Evolutionary conservation across 2,888 invertebrate genomes (phyloP), one percentile per base, ranked within the genome.

Genomic region (Cantharis lateralis): DNA sequence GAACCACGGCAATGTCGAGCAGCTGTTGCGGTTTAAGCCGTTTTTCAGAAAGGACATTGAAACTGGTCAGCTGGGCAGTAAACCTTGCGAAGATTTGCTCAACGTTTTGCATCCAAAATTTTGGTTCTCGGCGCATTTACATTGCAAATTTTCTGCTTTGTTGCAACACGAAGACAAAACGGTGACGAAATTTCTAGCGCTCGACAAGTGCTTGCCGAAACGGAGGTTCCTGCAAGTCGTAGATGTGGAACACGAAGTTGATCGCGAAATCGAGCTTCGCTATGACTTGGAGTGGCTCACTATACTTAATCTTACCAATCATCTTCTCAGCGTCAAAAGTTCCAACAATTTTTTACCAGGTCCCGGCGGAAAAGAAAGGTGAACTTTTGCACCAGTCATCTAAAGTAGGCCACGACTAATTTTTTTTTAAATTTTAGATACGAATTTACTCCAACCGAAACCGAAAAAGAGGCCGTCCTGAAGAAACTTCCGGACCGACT

Each of bases 101-200:
- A 89, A 93, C 74, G 87, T 90, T 61, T 87, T 99, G 72, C 93
- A 95, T 86, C 99, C 99, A 10, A 89, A 91, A 0, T 96, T 95
- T 88, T 99, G 99, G 98, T 99, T 99, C 89, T 91, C 98, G 10
- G 99, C 98, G 28, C 99, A 99, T 91, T 90, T 99, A 80, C 99
- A 99, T 88, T 96, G 96, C 83, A 96, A 97, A 89, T 99, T 98
- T 90, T 93, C 95, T 11, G 99, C 98, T 0, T 82, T 96, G 2
- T 93, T 99, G 5, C 91, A 92, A 48, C 97, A 98, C 87, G 88
- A 91, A 24, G 87, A 91, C 76, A 89, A 89, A 88, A 87, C 87
- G 18, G 80, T 85, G 0, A 96, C 98, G 0, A 96, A 94, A 86
- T 99, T 99, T 88, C 88, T 99, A 81, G 96, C 98, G 0, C 89